Evolutionary conservation across 2,888 invertebrate genomes (phyloP), one percentile per base, ranked within the genome.

Genomic region (Eupeodes latifasciatus): DNA sequence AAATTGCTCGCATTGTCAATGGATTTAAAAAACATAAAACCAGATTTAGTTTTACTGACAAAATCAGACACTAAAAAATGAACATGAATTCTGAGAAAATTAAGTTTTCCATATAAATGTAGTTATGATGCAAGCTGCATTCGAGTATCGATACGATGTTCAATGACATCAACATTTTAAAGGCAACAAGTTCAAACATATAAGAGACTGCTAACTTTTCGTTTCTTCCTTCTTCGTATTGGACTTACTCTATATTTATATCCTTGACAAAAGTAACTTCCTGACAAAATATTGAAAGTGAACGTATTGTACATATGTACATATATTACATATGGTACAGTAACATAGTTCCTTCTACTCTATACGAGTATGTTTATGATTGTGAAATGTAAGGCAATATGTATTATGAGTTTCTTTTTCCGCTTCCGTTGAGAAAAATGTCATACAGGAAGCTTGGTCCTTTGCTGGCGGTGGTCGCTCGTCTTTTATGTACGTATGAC

Each of bases 371-470:
- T 40, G 40, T 40, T 40, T 40, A 9, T 40, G 40, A 9, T 27
- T 57, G 12, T 34, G 4, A 59, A 34, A 59, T 36, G 59, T 36
- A 1, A 14, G 27, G 49, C 47, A 66, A 34, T 34, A 49, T 66
- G 49, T 49, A 27, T 49, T 49, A 66, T 49, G 49, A 66, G 14
- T 66, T 66, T 66, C 47, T 40, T 66, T 27, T 66, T 66, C 66
- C 66, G n/a, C n/a, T 66, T 66, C 66, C 66, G 47, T 14, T 49
- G 49, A 27, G 12, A 19, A 66, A 40, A 66, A 66, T 66, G 44
- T 27, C 44, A 66, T 27, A 49, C 49, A 49, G 49, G 49, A 66
- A 49, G 49, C 49, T 66, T 66, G 66, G 47, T 66, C 19, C 47
- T 47, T 47, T 27, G 27, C 27, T 27, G 27, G 27, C 2, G 34